Evolutionary conservation across 2,888 invertebrate species (phyloP).

Genomic region (Nebria brevicollis): DNA sequence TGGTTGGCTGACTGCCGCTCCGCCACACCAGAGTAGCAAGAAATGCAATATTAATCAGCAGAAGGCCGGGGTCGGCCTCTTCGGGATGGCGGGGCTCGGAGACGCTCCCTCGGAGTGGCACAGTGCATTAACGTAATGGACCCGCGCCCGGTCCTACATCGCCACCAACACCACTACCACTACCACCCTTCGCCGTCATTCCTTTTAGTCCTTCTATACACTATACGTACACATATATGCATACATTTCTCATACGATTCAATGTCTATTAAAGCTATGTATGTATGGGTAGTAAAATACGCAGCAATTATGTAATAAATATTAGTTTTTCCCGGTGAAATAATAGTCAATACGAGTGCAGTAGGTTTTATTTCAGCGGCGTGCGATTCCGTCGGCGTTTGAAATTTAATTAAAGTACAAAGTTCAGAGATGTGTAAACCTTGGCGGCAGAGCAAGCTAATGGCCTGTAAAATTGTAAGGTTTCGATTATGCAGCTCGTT

Average conservation of each 20-base stretch:
- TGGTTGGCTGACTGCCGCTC: conserved; percentile 48
- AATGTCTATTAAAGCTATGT: not conserved
- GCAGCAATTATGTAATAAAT: no score
- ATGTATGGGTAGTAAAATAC: no score
- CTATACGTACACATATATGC: not conserved
- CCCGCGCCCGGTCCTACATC: conserved; percentile 50
- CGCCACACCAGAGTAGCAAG: conserved; percentile 58
- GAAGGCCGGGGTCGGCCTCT: conserved; percentile 52
- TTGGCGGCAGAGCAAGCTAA: conserved; percentile 52
- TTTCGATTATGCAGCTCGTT: conserved; percentile 53
- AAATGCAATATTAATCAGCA: conserved; percentile 74
- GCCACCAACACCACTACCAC: not conserved
- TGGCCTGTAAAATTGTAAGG: conserved; percentile 56
- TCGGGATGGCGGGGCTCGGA: not conserved
- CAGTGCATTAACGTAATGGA: conserved; percentile 65
- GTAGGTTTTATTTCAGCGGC: not conserved
- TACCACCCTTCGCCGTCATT: not conserved
- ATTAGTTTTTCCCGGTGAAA: no score
- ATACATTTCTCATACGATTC: not conserved
- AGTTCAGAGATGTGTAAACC: conserved; percentile 51
- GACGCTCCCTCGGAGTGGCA: conserved; percentile 57
- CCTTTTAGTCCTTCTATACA: not conserved
- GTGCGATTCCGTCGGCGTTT: not conserved
- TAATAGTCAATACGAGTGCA: no score
- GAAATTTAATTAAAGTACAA: conserved; percentile 55